A percentile compares a stretch with the other conserved stretches of the same genome.
These are phyloP conservation scores for Mylabris sibirica DNA, from an alignment of 2,888 invertebrate species.

Conservation along the genomic window DNA sequence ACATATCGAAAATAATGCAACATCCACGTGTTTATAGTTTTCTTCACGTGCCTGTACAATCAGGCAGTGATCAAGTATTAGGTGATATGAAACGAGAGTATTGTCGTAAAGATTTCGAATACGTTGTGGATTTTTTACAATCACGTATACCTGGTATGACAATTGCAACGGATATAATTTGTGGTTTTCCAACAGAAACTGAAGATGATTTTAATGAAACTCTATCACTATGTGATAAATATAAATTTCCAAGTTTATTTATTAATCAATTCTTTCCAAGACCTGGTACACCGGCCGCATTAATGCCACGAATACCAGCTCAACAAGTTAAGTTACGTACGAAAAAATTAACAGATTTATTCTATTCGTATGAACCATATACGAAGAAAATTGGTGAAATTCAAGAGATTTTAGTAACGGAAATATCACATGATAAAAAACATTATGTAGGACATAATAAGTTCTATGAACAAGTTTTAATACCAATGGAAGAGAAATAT, in stretches of 20 bases:
- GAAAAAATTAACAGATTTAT: conserved; percentile 85
- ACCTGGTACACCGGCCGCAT: conserved; percentile 95
- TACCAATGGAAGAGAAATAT: conserved; percentile 78
- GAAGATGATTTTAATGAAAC: conserved; percentile 89
- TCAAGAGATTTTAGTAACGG: conserved; percentile 88
- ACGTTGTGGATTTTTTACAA: conserved; percentile 84
- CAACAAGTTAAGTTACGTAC: conserved; percentile 91
- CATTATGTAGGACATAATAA: conserved; percentile 96
- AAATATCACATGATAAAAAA: conserved; percentile 88
- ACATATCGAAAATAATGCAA: conserved; percentile 84
- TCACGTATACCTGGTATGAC: conserved; percentile 86
- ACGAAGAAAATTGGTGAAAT: conserved; percentile 70
- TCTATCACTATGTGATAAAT: conserved; percentile 79
- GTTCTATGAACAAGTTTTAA: conserved; percentile 90
- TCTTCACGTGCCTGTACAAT: conserved; percentile 97
- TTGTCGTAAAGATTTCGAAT: conserved; percentile 85
- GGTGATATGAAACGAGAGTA: conserved; percentile 98
- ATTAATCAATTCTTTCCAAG: conserved; percentile 98
- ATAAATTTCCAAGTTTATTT: conserved; percentile 92
- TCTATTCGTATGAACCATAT: conserved; percentile 90
- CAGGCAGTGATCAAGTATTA: conserved; percentile 94
- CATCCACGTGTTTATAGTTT: conserved; percentile 94
- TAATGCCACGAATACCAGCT: conserved; percentile 83
- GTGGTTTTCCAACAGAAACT: conserved; percentile 98
- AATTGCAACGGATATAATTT: conserved; percentile 97